Base-by-base conservation (phyloP, 2,113 vertebrate species). In the Tachuris rubrigastra region DNA sequence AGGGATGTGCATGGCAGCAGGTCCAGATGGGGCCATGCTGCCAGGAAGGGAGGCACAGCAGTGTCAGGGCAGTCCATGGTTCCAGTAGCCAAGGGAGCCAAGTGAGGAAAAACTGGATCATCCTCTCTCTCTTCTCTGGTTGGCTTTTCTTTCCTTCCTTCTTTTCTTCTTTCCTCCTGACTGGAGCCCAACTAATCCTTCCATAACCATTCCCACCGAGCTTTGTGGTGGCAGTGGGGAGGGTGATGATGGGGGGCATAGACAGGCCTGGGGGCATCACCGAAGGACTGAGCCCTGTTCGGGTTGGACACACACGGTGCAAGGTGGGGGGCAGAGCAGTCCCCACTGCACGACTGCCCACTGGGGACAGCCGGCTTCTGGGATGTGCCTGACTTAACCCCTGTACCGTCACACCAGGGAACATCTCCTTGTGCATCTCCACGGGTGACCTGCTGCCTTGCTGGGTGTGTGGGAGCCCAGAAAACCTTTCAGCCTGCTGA, bases 71-170 rank as follows among this genome's bases (percentile, higher is more conserved):
- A 79, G 85, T 42, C 72, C 10, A 0, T 44, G 65, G 73, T 85
- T 90, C 90, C 93, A 89, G 96, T 90, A 89, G 85, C 94, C 81
- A 90, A 93, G 78, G 88, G 94, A 97, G 92, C 73, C 3, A 42
- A 92, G 86, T 9, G 41, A 94, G 91, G 85, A 67, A 93, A 95
- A 95, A 80, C 89, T 82, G 74, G 62, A 93, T 93, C 85, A 76
- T 94, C 81, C 50, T 92, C 89, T 95, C 50, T 88, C 90, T 96
- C 79, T 92, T 93, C 90, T 93, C 93, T 97, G 89, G 82, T 97
- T 92, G 87, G 35, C 92, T 97, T 97, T 95, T 96, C 96, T 83
- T 96, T 97, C 73, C 83, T 96, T 95, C 84, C 68, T 96, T 97
- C 58, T 52, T 27, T 52, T 50, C 65, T 95, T 93, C 74, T 59